Base-by-base conservation (phyloP, 2,888 invertebrate species). In the Drosophila fulvimacula region DNA sequence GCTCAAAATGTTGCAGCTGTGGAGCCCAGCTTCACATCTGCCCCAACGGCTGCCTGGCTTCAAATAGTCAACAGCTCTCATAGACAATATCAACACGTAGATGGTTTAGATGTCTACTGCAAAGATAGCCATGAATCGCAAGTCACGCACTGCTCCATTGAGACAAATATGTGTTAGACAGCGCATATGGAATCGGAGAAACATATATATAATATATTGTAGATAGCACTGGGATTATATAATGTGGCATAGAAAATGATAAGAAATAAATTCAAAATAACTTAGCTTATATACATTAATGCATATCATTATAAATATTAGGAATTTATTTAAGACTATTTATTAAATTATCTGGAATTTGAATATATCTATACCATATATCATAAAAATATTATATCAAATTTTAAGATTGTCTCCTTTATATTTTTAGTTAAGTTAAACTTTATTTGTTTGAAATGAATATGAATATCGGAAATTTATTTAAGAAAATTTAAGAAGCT, bases 31-130 rank as follows among this genome's bases (percentile, higher is more conserved):
- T 15, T 21, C 30, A 15, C 34, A 51, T 51, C 51, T 51, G 48
- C 48, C 51, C 19, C 51, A 51, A 21, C 21, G 19, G 62, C 62
- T 67, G 74, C 59, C 56, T 49, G 58, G 30, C 21, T 34, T 21
- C 19, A 48, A 48, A 30, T 24, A 38, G 38, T 19, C 66, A 42
- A 42, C 38, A 34, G 30, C 60, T 57, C 44, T 15, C 21, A 30
- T 39, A 60, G 51, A 36, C 51, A 36, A 51, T 52, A 48, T 56
- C 51, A 55, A 53, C 49, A 39, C 42, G 38, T 42, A 34, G 44
- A 11, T 11, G 44, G 48, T 10, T 48, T 24, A n/a, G 49, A 51
- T 49, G 49, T 27, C 36, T 17, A 15, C 38, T 11, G 19, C 24
- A 6, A 2, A 34, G 60, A 39, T 53, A 42, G 15, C 41, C 30